Percentiles rank a stretch among this genome's conserved stretches.
These are phyloP conservation scores for Diabrotica balteata DNA, from an alignment of 2,888 invertebrate species.

Conservation along the genomic window DNA sequence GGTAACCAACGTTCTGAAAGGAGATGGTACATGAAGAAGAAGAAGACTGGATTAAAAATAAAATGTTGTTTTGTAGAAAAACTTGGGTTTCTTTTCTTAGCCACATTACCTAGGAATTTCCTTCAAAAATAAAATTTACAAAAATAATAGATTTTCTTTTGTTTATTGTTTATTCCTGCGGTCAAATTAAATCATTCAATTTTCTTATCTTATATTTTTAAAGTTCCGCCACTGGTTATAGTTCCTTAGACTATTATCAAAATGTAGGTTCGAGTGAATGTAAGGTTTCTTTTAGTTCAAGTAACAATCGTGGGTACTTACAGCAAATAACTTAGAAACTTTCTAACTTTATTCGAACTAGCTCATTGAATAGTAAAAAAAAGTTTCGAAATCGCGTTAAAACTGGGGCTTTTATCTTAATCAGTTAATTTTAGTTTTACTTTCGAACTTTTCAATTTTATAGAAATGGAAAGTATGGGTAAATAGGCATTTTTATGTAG, in stretches of 20 bases:
- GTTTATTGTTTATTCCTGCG: too few species aligned
- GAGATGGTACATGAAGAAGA: too few species aligned
- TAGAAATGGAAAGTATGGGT: not conserved
- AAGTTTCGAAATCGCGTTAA: constrained; percentile 10
- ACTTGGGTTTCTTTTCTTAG: too few species aligned
- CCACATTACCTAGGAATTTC: too few species aligned
- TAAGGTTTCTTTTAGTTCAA: constrained; percentile 21
- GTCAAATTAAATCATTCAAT: not conserved
- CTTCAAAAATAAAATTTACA: too few species aligned
- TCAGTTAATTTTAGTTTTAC: not conserved
- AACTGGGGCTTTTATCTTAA: constrained; percentile 1
- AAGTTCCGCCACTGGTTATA: constrained; percentile 6
- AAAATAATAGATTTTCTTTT: too few species aligned
- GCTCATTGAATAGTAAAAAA: constrained; percentile 6
- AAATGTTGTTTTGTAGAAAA: too few species aligned
- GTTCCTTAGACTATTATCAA: constrained; percentile 19
- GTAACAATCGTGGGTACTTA: constrained; percentile 25
- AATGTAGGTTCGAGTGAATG: constrained; percentile 26
- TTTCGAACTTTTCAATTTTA: constrained; percentile 4
- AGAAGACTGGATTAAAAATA: too few species aligned
- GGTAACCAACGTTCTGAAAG: too few species aligned
- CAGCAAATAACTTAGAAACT: constrained; percentile 11
- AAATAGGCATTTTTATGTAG: too few species aligned
- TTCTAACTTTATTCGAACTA: constrained; percentile 9
- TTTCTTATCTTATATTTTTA: not conserved